Conservation (phyloP, 2,797 vertebrate genomes). For the Anabas testudineus region DNA sequence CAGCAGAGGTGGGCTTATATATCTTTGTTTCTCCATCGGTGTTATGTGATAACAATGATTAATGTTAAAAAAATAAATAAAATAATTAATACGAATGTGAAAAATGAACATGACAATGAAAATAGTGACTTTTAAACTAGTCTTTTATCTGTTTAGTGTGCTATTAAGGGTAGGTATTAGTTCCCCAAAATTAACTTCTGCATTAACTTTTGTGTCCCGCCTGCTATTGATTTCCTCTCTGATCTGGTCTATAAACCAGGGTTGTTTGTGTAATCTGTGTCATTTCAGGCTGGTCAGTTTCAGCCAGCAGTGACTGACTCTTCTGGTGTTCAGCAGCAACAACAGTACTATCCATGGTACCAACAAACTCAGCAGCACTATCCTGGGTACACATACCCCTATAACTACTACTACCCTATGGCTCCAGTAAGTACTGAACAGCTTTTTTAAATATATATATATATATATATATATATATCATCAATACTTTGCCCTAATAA, state of each 20-base stretch:
- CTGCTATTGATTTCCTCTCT: too few species aligned
- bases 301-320: conserved; percentile 83
- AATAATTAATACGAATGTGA: background rate
- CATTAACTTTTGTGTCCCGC: too few species aligned
- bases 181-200: too few species aligned
- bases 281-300: conserved; percentile 82
- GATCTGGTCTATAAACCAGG: conserved; percentile 2
- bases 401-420: conserved; percentile 89
- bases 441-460: too few species aligned
- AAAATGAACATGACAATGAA: too few species aligned
- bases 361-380: conserved; percentile 86
- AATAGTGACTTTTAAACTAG: too few species aligned
- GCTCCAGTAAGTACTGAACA: conserved; percentile 73
- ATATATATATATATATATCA: background rate
- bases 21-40: background rate
- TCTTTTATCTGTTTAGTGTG: too few species aligned
- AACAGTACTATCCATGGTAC: conserved; percentile 88
- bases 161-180: too few species aligned
- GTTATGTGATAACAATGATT: too few species aligned
- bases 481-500: background rate
- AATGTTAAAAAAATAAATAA: background rate
- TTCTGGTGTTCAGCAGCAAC: conserved; percentile 81
- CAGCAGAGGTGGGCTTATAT: conserved; percentile 76
- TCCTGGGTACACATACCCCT: conserved; percentile 88
- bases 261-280: conserved; percentile 26